These are phyloP conservation scores for Lacanobia oleracea DNA, from an alignment of 2,888 invertebrate species.

Conservation along the genomic window DNA sequence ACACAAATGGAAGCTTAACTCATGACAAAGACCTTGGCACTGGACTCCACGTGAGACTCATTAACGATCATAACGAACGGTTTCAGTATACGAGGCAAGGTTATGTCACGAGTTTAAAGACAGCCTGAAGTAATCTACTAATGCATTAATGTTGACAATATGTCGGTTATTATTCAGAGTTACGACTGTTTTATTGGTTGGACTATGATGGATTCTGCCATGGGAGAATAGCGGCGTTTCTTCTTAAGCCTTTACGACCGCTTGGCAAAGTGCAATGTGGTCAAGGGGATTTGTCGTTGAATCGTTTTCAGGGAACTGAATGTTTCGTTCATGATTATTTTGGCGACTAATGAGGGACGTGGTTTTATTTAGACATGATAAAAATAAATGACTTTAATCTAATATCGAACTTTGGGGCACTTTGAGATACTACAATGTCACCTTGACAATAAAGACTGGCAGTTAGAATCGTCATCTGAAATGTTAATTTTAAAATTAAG, in stretches of 20 bases:
- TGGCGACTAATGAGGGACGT: conserved; percentile 1
- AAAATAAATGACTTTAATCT: not conserved
- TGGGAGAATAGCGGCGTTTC: not conserved
- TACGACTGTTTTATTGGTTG: conserved; percentile 44
- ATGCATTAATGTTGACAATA: conserved; percentile 45
- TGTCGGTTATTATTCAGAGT: conserved; percentile 36
- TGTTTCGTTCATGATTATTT: conserved; percentile 10
- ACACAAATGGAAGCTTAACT: not conserved
- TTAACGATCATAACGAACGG: conserved; percentile 22
- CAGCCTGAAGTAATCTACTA: conserved; percentile 23
- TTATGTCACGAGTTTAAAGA: conserved; percentile 27
- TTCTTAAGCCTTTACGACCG: conserved; percentile 8
- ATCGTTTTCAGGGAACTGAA: conserved; percentile 29
- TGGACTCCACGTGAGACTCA: conserved; percentile 33
- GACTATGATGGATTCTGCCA: conserved; percentile 12
- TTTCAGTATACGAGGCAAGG: not conserved
- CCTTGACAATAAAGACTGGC: too few species aligned
- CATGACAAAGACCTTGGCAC: conserved; percentile 25
- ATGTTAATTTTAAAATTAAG: too few species aligned
- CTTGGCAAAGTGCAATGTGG: conserved; percentile 32
- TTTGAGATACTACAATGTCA: too few species aligned
- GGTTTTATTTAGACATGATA: conserved; percentile 15
- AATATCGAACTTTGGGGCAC: too few species aligned
- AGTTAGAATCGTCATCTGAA: too few species aligned
- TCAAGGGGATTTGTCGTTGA: conserved; percentile 36